phyloP scores from a whole-genome alignment of 2,797 vertebrate species.

The Neostethus bicornis region DNA sequence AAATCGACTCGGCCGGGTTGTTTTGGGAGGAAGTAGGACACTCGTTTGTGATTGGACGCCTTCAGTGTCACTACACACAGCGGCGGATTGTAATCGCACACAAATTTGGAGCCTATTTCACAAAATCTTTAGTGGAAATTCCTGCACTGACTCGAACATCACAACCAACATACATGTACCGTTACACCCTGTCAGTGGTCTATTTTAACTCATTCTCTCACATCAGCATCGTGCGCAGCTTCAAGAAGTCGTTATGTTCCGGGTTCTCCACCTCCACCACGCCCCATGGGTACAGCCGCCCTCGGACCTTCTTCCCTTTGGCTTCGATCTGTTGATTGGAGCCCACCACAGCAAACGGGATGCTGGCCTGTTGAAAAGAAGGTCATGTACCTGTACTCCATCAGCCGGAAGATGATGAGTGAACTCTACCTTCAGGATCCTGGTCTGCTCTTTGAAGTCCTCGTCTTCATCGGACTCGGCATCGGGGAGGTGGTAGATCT shows the following conservation, averaged over 20 bases:
- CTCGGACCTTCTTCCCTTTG: conserved; percentile 92
- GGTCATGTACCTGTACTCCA: not conserved
- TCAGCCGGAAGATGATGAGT: no score
- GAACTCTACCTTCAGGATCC: conserved; percentile 94
- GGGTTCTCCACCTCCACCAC: conserved; percentile 92
- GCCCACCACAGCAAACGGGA: conserved; percentile 89
- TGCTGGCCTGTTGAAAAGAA: conserved; percentile 79
- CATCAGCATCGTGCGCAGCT: conserved; percentile 98
- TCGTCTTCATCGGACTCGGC: conserved; percentile 97
- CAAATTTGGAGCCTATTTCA: no score
- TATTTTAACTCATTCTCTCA: no score
- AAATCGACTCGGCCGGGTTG: no score
- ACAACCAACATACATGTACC: no score
- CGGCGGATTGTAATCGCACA: no score
- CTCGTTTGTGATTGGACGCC: no score
- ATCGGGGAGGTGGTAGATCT: conserved; percentile 97
- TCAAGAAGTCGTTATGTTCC: conserved; percentile 95
- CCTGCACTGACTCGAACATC: no score
- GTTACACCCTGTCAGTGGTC: no score
- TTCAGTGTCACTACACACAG: no score
- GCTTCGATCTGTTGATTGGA: conserved; percentile 93
- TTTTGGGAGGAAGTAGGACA: no score
- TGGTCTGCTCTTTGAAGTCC: conserved; percentile 97
- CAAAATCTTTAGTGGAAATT: no score
- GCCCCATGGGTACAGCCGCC: conserved; percentile 88